phyloP scores from a whole-genome alignment of 2,113 vertebrate genomes.

The Python bivittatus region DNA sequence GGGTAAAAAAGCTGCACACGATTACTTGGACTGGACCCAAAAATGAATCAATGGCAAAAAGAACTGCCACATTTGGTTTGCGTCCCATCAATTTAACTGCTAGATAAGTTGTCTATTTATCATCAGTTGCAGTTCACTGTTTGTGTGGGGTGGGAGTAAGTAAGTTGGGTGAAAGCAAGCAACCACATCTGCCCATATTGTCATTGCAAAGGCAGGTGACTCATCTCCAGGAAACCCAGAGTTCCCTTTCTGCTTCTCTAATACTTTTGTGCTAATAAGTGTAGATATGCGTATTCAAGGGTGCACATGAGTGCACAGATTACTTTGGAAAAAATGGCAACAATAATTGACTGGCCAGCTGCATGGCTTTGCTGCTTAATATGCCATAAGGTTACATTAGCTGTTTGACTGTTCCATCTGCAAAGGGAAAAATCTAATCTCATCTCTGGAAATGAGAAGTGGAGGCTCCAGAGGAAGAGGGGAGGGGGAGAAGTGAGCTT shows the following conservation, averaged over 20 bases:
- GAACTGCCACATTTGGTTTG: not conserved
- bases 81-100: not conserved
- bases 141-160: not conserved
- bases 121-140: not conserved
- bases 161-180: not conserved
- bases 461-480: not conserved
- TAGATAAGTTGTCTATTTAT: not conserved
- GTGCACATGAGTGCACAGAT: not conserved
- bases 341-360: not conserved
- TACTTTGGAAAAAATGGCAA: not conserved
- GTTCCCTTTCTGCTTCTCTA: conserved; percentile 8
- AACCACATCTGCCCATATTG: not conserved
- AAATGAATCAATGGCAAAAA: not conserved
- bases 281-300: not conserved
- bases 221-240: conserved; percentile 11
- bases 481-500: not conserved
- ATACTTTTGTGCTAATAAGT: not conserved
- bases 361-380: not conserved
- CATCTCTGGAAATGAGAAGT: not conserved
- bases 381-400: not conserved
- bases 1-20: not conserved
- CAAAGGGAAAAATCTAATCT: not conserved
- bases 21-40: not conserved
- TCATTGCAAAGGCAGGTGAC: not conserved
- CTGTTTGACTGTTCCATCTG: not conserved